Conservation (phyloP, 2,888 invertebrate genomes). For the Microplitis manilae region DNA sequence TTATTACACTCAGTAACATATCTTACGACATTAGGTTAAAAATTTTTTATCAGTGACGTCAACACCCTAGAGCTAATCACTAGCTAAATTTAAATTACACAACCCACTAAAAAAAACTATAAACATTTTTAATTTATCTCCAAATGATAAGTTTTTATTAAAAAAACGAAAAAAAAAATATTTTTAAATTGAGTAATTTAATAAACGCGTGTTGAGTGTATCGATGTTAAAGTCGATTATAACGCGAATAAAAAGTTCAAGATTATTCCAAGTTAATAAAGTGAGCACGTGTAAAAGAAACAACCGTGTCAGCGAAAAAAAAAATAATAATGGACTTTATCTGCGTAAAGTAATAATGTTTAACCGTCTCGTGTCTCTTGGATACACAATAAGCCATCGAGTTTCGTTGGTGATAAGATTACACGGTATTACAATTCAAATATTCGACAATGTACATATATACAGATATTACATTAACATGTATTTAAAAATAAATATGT, state of each 20-base stretch:
- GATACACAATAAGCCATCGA: not conserved
- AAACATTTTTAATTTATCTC: no score
- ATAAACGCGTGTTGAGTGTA: not conserved
- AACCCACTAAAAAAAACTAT: no score
- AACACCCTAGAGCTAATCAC: no score
- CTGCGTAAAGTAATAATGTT: not conserved
- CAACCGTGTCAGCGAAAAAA: not conserved
- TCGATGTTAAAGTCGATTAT: not conserved
- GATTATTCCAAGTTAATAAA: not conserved
- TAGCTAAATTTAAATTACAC: no score
- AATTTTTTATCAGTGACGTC: not conserved
- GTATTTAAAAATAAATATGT: not conserved
- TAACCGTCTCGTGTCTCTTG: not conserved
- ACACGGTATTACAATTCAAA: slow-evolving; percentile 10
- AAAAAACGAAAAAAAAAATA: no score
- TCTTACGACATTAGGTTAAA: not conserved
- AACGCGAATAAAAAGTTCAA: not conserved
- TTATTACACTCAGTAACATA: not conserved
- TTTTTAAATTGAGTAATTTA: no score
- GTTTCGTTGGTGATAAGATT: slow-evolving; percentile 8
- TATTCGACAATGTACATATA: not conserved
- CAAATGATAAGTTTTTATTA: no score
- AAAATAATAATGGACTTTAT: not conserved
- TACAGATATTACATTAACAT: not conserved
- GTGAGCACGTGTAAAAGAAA: not conserved